These are phyloP conservation scores for Neoaliturus tenellus DNA, from an alignment of 2,888 invertebrate genomes.

Conservation along the genomic window DNA sequence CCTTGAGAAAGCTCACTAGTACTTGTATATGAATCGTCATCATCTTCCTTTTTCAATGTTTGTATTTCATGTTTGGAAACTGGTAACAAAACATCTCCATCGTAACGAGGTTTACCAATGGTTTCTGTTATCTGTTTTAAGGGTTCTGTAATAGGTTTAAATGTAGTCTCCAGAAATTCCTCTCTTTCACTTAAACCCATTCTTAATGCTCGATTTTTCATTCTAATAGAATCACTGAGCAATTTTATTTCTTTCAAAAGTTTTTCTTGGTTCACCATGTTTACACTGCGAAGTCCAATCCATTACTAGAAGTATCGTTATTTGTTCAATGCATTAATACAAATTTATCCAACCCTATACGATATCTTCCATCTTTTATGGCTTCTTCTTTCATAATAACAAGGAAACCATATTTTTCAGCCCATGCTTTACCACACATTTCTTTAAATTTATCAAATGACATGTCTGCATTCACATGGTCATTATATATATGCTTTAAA, in stretches of 20 bases:
- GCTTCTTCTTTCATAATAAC: conserved; percentile 64
- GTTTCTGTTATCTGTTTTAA: conserved; percentile 7
- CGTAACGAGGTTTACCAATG: neutral
- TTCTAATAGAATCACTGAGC: conserved; percentile 43
- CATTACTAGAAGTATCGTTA: neutral
- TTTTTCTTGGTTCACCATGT: neutral
- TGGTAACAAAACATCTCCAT: neutral
- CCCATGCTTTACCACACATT: conserved; percentile 69
- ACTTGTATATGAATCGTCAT: neutral
- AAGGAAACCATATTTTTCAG: conserved; percentile 55
- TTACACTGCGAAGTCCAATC: neutral
- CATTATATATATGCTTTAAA: conserved; percentile 67
- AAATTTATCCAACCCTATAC: conserved; percentile 68
- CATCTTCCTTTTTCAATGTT: neutral
- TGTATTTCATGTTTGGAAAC: neutral
- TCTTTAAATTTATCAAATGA: conserved; percentile 65
- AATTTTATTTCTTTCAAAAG: conserved; percentile 4
- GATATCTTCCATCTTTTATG: conserved; percentile 67
- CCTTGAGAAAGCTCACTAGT: too few species aligned
- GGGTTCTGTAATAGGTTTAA: conserved; percentile 7
- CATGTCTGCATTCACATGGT: conserved; percentile 59
- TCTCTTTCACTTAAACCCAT: conserved; percentile 7
- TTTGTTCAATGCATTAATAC: conserved; percentile 30
- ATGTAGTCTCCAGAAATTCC: conserved; percentile 11
- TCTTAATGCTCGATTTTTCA: conserved; percentile 5